Evolutionary conservation across 2,888 invertebrate genomes (phyloP), one percentile per base, ranked within the genome.

Genomic region (Venusia cambrica): DNA sequence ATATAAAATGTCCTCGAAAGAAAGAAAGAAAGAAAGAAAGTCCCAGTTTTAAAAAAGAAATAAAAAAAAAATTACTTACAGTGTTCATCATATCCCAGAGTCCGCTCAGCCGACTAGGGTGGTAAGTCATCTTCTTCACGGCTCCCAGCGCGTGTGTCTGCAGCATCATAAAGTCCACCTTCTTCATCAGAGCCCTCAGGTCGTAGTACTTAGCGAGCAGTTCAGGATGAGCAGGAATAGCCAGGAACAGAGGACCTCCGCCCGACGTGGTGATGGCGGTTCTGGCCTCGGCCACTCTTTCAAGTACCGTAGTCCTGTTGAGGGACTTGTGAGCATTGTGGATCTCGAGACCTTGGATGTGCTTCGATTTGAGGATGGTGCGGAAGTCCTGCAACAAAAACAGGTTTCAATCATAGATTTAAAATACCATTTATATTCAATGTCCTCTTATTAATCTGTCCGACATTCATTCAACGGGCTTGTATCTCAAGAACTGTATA

Each of bases 51-150:
- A 18, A 18, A 11, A 6, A 7, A 9, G 13, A 22, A 13, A 6
- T n/a, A 2, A n/a, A n/a, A n/a, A n/a, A n/a, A n/a, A n/a, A n/a
- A n/a, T n/a, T 28, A 61, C 90, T 89, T 67, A 92, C 92, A 61
- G 92, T 92, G 55, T 94, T 94, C 68, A 92, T 90, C 88, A 93
- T 92, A 54, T 94, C 93, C 88, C 93, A 92, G 25, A 93, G 67
- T 0, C 94, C 93, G 63, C 93, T 93, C 48, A 94, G 71, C 35
- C 93, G 76, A 56, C 93, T 93, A 0, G 93, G 93, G 62, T 94
- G 94, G 64, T 91, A 93, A 1, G 93, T 92, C 73, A 90, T 91
- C 58, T 91, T 91, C 57, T 89, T 88, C 51, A 90, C 90, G 16
- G 88, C 72, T 0, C 90, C 89, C 71, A 94, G 64, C 25, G 90